Percentiles rank a stretch among this genome's conserved stretches.
phyloP scores from a whole-genome alignment of 2,888 invertebrate genomes.

The Euzophera pinguis region DNA sequence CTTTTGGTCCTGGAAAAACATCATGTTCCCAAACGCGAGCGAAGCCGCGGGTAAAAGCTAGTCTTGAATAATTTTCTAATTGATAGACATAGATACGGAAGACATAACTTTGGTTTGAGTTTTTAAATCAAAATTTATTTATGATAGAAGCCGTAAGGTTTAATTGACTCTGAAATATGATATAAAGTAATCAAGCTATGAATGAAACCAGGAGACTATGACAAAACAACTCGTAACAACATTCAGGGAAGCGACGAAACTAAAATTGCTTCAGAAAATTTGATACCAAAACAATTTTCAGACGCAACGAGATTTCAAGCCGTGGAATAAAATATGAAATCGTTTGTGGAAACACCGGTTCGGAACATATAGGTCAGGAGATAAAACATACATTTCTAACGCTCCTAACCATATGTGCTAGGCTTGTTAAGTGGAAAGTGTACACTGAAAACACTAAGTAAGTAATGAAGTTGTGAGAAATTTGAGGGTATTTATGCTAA shows the following conservation, averaged over 20 bases:
- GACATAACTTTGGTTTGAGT: no score
- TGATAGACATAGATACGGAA: no score
- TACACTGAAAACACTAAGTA: conserved; percentile 38
- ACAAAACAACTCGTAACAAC: not conserved
- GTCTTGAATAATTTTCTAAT: no score
- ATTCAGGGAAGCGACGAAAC: not conserved
- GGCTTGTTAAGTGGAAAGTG: conserved; percentile 47
- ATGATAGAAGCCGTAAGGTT: no score
- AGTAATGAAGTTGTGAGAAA: conserved; percentile 23
- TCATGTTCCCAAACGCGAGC: no score
- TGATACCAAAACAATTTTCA: conserved; percentile 8
- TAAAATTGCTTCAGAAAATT: conserved; percentile 6
- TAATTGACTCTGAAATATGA: no score
- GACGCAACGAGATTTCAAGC: conserved; percentile 3
- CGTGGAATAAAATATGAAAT: conserved; percentile 6
- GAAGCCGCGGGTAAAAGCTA: no score
- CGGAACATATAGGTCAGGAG: conserved; percentile 25
- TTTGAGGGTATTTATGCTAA: conserved; percentile 1
- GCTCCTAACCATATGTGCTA: conserved; percentile 31
- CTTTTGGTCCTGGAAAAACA: no score
- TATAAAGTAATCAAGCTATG: no score
- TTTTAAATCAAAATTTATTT: no score
- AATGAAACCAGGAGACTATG: no score
- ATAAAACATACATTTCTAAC: conserved; percentile 25
- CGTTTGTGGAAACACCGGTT: conserved; percentile 7